phyloP scores from a whole-genome alignment of 2,113 vertebrate genomes.

The Pygoscelis antarcticus region DNA sequence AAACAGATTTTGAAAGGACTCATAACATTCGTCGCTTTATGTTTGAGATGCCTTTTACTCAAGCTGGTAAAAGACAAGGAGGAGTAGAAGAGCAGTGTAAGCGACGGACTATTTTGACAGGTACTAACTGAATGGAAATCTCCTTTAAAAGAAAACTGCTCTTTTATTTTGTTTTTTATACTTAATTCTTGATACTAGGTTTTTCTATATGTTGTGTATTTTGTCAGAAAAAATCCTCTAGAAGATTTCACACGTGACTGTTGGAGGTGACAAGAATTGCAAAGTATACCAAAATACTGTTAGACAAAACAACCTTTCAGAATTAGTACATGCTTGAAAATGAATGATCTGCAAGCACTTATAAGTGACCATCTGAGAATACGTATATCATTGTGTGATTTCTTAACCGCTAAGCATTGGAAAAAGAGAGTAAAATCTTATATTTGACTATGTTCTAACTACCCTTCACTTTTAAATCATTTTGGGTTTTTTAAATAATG shows the following conservation, averaged over 20 bases:
- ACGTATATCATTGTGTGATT: neutral
- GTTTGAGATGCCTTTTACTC: constrained; percentile 98
- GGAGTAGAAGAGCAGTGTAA: constrained; percentile 97
- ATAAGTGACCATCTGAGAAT: neutral
- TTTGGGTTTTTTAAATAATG: neutral
- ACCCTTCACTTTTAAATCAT: neutral
- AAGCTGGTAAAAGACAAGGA: constrained; percentile 92
- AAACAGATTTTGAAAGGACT: constrained; percentile 93
- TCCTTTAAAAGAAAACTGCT: neutral
- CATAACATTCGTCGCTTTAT: constrained; percentile 97
- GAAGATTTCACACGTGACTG: neutral
- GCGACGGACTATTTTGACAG: constrained; percentile 91
- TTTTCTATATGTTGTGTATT: neutral
- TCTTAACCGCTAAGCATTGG: neutral
- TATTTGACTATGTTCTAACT: neutral
- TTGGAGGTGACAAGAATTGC: neutral
- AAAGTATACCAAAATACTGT: neutral
- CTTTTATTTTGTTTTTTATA: neutral
- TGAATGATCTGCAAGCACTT: neutral
- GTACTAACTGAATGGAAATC: constrained; percentile 63
- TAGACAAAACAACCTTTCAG: neutral
- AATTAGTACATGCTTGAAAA: neutral
- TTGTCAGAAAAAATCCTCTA: neutral
- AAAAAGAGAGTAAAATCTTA: neutral
- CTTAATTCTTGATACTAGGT: neutral